Evolutionary conservation across 2,797 vertebrate genomes (phyloP).

Genomic region (Prionace glauca): DNA sequence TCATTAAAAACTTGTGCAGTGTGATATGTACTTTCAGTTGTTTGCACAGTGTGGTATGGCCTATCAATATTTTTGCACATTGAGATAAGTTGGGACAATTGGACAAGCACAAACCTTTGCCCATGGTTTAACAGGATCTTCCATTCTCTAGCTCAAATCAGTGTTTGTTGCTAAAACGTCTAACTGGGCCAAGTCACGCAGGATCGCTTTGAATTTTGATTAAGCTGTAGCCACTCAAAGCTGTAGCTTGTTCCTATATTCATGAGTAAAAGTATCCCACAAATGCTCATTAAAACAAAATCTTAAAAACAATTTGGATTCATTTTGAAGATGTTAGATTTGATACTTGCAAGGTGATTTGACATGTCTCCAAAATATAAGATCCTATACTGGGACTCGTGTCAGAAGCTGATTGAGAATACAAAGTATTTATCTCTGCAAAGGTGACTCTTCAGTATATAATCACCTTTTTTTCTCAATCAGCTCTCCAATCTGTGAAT

Average conservation of each 20-base stretch:
- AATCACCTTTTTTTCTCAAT: not conserved
- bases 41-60: not conserved
- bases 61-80: not conserved
- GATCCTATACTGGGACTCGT: not conserved
- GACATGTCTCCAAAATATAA: not conserved
- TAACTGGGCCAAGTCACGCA: not conserved
- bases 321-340: not conserved
- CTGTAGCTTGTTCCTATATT: not conserved
- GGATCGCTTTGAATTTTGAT: not conserved
- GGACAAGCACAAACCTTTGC: not conserved
- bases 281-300: not conserved
- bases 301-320: not conserved
- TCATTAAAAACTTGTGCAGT: not conserved
- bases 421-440: not conserved
- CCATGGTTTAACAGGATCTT: not conserved
- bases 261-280: not conserved
- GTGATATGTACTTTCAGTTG: not conserved
- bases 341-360: not conserved
- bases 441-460: not conserved
- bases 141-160: not conserved
- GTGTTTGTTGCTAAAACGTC: not conserved
- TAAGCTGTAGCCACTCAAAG: not conserved
- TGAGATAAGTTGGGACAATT: not conserved
- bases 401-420: not conserved
- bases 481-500: not conserved